Conservation (phyloP, 2,113 vertebrate genomes). For the Thinocorus orbignyianus region DNA sequence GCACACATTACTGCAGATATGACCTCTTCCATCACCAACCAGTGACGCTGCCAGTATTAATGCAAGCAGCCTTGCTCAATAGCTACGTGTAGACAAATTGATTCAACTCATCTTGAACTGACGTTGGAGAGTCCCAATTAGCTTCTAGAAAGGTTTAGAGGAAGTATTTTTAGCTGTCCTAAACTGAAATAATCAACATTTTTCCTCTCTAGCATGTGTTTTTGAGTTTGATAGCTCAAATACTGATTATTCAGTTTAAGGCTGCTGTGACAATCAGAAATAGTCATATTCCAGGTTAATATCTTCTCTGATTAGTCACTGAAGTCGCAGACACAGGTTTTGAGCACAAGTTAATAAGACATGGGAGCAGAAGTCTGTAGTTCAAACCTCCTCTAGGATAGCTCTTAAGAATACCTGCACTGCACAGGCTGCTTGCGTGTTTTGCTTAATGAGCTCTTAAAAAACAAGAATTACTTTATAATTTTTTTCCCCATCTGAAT, state of each 20-base stretch:
- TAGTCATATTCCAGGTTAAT: background rate
- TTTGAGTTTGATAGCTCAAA: background rate
- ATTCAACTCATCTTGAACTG: background rate
- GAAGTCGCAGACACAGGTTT: background rate
- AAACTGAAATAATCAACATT: background rate
- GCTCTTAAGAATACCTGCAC: background rate
- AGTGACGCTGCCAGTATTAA: background rate
- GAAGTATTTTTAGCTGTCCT: background rate
- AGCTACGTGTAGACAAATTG: background rate
- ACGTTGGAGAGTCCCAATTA: background rate
- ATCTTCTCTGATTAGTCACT: background rate
- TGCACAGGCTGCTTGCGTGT: rapidly evolving
- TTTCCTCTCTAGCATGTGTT: background rate
- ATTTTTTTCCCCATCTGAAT: background rate
- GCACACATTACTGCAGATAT: slow-evolving; percentile 44
- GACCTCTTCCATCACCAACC: slow-evolving; percentile 25
- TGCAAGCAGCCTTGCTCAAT: background rate
- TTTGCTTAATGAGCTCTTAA: background rate
- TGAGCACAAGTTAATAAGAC: background rate
- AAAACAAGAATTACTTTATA: background rate
- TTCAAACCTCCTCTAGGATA: background rate
- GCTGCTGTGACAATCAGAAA: background rate
- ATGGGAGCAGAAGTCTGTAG: background rate
- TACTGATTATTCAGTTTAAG: background rate
- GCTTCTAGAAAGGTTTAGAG: background rate